phyloP scores from a whole-genome alignment of 2,797 vertebrate genomes.

The Syndactyla subalaris region DNA sequence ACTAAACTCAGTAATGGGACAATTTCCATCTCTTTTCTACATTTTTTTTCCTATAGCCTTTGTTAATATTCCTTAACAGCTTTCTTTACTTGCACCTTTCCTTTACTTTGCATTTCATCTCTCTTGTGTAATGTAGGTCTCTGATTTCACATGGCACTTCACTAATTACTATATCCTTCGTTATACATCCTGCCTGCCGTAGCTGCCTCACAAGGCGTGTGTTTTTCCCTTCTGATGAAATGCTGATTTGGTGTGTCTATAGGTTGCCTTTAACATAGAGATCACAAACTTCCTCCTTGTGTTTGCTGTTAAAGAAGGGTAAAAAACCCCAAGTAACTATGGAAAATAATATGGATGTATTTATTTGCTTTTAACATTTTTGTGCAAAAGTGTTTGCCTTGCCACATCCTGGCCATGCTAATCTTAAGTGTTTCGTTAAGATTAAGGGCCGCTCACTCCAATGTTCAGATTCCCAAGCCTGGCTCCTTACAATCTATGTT shows the following conservation, averaged over 20 bases:
- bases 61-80: neutral
- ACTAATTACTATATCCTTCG: conserved; percentile 25
- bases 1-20: neutral
- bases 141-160: conserved; percentile 39
- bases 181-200: neutral
- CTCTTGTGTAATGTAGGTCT: conserved; percentile 25
- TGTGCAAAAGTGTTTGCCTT: neutral
- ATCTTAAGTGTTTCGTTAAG: neutral
- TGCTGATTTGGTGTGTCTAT: neutral
- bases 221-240: neutral
- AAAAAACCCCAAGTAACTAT: neutral
- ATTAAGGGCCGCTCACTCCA: neutral
- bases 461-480: neutral
- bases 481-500: neutral
- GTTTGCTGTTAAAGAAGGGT: neutral
- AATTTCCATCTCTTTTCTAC: neutral
- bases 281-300: neutral
- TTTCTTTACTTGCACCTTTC: neutral
- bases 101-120: conserved; percentile 3
- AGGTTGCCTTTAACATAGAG: neutral
- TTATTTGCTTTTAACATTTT: conserved; percentile 4
- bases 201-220: neutral
- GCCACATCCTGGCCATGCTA: neutral
- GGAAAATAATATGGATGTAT: neutral
- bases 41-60: neutral